These are phyloP conservation scores for Aradus depressus DNA, from an alignment of 2,888 invertebrate species.

Conservation along the genomic window DNA sequence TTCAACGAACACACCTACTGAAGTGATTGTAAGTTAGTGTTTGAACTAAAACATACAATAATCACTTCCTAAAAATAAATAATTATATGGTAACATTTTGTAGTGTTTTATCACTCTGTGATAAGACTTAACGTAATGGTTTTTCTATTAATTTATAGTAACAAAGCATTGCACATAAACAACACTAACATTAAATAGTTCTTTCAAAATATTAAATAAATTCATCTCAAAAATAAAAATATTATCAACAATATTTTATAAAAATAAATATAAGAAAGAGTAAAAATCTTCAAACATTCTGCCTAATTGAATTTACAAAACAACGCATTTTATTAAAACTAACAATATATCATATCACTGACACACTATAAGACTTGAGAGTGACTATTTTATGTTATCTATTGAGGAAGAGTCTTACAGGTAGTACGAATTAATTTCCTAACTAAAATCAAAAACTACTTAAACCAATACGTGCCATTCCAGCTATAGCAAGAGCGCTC, in stretches of 20 bases:
- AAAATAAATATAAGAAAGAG: slow-evolving; percentile 29
- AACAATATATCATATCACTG: slow-evolving; percentile 28
- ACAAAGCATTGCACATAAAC: slow-evolving; percentile 29
- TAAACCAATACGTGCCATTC: too few species aligned
- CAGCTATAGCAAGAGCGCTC: too few species aligned
- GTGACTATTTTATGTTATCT: slow-evolving; percentile 21
- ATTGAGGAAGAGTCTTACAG: slow-evolving; percentile 12
- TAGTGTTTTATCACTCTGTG: slow-evolving; percentile 26
- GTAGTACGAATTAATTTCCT: slow-evolving; percentile 11
- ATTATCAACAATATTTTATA: slow-evolving; percentile 28
- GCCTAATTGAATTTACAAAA: slow-evolving; percentile 28
- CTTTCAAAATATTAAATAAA: slow-evolving; percentile 28
- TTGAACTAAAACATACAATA: slow-evolving; percentile 17
- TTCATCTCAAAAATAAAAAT: slow-evolving; percentile 28
- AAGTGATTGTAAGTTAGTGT: slow-evolving; percentile 15
- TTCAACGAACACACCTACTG: too few species aligned
- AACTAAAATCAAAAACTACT: slow-evolving; percentile 9
- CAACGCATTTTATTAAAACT: slow-evolving; percentile 27
- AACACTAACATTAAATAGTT: slow-evolving; percentile 29
- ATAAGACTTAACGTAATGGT: slow-evolving; percentile 27
- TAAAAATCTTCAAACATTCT: slow-evolving; percentile 27
- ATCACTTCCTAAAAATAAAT: slow-evolving; percentile 23
- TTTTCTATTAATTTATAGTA: slow-evolving; percentile 27
- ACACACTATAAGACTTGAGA: slow-evolving; percentile 26
- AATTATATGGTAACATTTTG: slow-evolving; percentile 28